A percentile compares a stretch with the other conserved stretches of the same genome.
Conservation (phyloP, 2,888 invertebrate genomes). For the Lasioglossum figueresi region DNA sequence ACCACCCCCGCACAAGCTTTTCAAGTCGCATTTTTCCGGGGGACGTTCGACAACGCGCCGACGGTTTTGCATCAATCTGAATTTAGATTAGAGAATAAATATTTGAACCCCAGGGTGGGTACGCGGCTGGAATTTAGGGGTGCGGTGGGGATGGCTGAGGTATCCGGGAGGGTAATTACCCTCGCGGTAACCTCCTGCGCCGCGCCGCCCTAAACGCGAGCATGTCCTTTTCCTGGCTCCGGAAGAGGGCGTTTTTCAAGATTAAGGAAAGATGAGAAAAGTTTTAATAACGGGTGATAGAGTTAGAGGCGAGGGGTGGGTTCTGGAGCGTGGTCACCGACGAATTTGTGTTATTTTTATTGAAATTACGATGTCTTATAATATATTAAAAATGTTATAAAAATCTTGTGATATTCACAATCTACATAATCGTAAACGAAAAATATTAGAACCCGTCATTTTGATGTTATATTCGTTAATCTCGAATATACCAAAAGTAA, state of each 20-base stretch:
- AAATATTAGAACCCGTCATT: too few species aligned
- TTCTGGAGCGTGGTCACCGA: slow-evolving; percentile 6
- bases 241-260: slow-evolving; percentile 79
- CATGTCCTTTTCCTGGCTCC: slow-evolving; percentile 34
- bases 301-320: slow-evolving; percentile 27
- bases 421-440: too few species aligned
- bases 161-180: slow-evolving; percentile 66
- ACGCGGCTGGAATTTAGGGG: slow-evolving; percentile 18
- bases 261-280: slow-evolving; percentile 83
- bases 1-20: background rate
- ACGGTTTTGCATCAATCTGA: slow-evolving; percentile 38
- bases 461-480: too few species aligned
- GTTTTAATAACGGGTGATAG: slow-evolving; percentile 80
- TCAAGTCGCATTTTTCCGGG: slow-evolving; percentile 4
- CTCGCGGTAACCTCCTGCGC: background rate
- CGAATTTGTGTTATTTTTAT: background rate
- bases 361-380: background rate
- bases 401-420: too few species aligned
- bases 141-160: slow-evolving; percentile 3
- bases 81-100: slow-evolving; percentile 59
- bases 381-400: background rate
- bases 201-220: slow-evolving; percentile 1
- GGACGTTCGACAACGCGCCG: slow-evolving; percentile 11
- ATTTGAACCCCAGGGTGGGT: slow-evolving; percentile 30
- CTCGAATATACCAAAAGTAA: too few species aligned